Conservation (phyloP, 2,113 vertebrate genomes). For the Thalassarche chlororhynchos region DNA sequence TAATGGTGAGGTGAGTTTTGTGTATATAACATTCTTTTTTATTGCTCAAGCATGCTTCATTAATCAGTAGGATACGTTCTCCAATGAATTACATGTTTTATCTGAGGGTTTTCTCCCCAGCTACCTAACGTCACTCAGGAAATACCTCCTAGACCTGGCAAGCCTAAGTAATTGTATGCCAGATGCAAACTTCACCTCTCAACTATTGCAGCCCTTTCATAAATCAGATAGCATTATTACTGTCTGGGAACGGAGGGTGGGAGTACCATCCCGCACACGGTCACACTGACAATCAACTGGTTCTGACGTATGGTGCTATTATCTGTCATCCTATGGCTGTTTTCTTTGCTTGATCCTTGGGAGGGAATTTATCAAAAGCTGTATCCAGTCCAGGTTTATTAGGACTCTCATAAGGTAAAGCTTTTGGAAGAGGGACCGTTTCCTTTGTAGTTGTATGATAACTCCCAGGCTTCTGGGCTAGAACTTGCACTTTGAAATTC, state of each 20-base stretch:
- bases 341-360: background rate
- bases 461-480: background rate
- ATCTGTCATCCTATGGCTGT: background rate
- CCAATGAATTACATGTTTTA: background rate
- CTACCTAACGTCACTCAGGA: background rate
- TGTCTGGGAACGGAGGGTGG: background rate
- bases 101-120: background rate
- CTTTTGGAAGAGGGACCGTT: background rate
- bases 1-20: slow-evolving; percentile 90
- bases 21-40: background rate
- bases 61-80: background rate
- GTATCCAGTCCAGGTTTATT: background rate
- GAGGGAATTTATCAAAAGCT: background rate
- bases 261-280: background rate
- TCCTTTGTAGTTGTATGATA: background rate
- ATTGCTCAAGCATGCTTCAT: background rate
- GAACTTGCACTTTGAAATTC: background rate
- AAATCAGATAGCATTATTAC: background rate
- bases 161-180: background rate
- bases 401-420: background rate
- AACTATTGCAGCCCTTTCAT: background rate
- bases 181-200: background rate
- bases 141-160: background rate
- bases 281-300: background rate
- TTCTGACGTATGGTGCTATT: background rate